Conservation (phyloP, 1,140 invertebrate genomes). For the Glomeris maerens region DNA sequence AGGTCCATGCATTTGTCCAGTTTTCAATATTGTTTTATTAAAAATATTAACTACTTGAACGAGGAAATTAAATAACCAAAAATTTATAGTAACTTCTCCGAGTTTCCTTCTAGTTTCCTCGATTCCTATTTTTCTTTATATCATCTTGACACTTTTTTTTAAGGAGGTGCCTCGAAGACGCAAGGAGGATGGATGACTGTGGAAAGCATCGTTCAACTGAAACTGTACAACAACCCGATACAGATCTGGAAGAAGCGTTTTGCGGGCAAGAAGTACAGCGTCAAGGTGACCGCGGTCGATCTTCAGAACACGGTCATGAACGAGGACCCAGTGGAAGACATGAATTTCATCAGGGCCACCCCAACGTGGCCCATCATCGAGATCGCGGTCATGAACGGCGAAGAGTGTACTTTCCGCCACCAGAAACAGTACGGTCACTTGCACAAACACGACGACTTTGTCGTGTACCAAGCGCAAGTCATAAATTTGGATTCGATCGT, state of each 20-base stretch:
- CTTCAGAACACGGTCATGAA: constrained; percentile 42
- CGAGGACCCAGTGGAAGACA: constrained; percentile 30
- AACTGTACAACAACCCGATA: constrained; percentile 68
- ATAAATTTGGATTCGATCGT: constrained; percentile 57
- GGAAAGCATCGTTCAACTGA: constrained; percentile 73
- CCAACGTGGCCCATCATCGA: constrained; percentile 28
- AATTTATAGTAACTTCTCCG: too few species aligned
- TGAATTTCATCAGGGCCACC: constrained; percentile 25
- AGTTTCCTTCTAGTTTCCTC: constrained; percentile 44
- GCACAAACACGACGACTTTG: constrained; percentile 52
- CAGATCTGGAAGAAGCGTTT: constrained; percentile 65
- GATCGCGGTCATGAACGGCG: constrained; percentile 42
- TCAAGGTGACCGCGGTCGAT: constrained; percentile 59
- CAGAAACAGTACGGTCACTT: constrained; percentile 72
- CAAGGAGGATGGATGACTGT: constrained; percentile 74
- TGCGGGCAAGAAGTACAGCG: constrained; percentile 40
- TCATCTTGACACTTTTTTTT: constrained; percentile 17
- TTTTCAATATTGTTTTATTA: background rate
- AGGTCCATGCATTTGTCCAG: background rate
- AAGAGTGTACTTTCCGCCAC: constrained; percentile 43
- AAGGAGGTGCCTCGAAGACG: constrained; percentile 45
- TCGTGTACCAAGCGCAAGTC: constrained; percentile 66
- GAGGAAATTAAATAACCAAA: background rate
- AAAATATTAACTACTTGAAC: constrained; percentile 1
- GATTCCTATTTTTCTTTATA: background rate